Base-by-base conservation (phyloP, 2,797 vertebrate species). In the Malacoraja senta region DNA sequence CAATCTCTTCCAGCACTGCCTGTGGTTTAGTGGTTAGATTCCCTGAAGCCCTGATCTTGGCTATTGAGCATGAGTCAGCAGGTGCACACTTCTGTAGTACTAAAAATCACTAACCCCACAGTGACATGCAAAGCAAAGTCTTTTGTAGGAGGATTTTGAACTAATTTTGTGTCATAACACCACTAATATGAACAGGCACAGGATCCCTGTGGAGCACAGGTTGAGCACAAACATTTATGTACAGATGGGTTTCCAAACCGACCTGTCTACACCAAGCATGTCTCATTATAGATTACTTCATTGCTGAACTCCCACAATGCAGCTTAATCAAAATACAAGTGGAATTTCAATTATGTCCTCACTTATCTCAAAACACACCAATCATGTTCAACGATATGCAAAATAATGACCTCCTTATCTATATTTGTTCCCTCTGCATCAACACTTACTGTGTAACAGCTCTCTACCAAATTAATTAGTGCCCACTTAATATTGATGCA, bases 341-440 rank as follows among this genome's bases (percentile, higher is more conserved):
- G 26, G 38, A 84, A 84, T 84, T 84, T 84, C 44, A 61, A 84
- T 61, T 29, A 61, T 61, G 15, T 84, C 81, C 53, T 13, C 44
- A 61, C 26, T 84, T 61, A 29, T 84, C 81, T 84, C 81, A 84
- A 61, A 84, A 84, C n/a, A 32, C 53, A 13, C 8, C 38, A 61
- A 61, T 84, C 81, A 53, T 6, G 26, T 8, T 61, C 81, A 53
- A 81, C 32, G 24, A 83, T 24, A 83, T 83, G 80, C 13, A 53
- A 61, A 61, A 58, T 84, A 26, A 84, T 84, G 38, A 84, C 44
- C 81, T 83, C 80, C 24, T 83, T 83, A 53, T 53, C 80, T 84
- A 12, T 53, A 84, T 61, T 84, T 61, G 24, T 58, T 84, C 44
- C 53, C 53, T 53, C 3, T 61, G 21, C 53, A 84, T 84, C 26